Base-by-base conservation (phyloP, 2,113 vertebrate species). In the Monopterus albus region DNA sequence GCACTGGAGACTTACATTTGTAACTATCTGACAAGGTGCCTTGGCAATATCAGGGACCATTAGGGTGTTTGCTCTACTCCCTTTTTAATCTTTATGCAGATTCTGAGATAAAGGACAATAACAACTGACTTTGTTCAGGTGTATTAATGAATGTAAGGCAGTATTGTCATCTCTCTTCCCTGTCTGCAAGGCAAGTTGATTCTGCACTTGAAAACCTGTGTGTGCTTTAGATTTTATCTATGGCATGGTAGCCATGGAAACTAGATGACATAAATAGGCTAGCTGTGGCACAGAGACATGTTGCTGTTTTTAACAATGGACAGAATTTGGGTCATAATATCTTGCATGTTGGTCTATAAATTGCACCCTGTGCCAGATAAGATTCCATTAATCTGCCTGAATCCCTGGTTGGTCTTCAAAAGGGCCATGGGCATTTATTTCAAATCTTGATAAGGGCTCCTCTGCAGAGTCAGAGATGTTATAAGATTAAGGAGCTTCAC, bases 181-280 rank as follows among this genome's bases (percentile, higher is more conserved):
- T 49, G 36, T 65, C 18, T 78, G 64, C 40, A 49, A 71, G 43
- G 56, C 65, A 84, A 92, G 82, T 90, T 91, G 18, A 66, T 69
- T 71, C 45, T 75, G 53, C 83, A 82, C 79, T 89, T 85, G 61
- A 74, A 85, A 90, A 67, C 58, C 67, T 53, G 66, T 57, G 75
- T 82, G 81, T 60, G 76, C 79, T 86, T 88, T 79, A 82, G 84
- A 88, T 90, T 79, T 79, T 81, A 87, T 88, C 88, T 85, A 78
- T 91, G 76, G 81, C 70, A 67, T 78, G 74, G 93, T 94, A 79
- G 81, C 90, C 91, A 94, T 94, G 92, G 92, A 87, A 94, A 94
- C 93, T 89, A 87, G 85, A 75, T 90, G 91, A 91, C 91, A 91
- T 91, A 93, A 93, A 92, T 93, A 93, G 92, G 89, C 91, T 92